Evolutionary conservation across 2,113 vertebrate genomes (phyloP).

Genomic region (Nerophis lumbriciformis): DNA sequence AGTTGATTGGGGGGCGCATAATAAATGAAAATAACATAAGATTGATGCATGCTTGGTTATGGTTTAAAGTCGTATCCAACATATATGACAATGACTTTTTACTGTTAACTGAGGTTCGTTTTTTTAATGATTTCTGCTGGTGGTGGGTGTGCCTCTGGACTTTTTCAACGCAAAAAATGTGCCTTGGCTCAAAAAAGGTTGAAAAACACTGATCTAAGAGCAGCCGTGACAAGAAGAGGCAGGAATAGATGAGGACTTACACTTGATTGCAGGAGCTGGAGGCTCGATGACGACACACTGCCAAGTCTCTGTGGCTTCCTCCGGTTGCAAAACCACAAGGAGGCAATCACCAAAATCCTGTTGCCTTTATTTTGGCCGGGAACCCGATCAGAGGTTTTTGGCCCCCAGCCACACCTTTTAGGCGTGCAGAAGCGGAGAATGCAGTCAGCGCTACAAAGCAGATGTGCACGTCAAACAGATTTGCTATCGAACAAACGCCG

Average conservation of each 20-base stretch:
- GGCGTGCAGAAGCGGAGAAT: conserved; percentile 10
- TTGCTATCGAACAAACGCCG: conserved; percentile 26
- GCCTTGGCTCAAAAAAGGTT: no score
- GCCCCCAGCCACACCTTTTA: neutral
- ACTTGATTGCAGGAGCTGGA: neutral
- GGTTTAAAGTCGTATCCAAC: no score
- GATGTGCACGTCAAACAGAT: conserved; percentile 43
- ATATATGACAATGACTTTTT: no score
- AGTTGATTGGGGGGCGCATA: no score
- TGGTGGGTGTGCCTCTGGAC: no score
- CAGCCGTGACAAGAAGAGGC: neutral
- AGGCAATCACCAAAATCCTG: conserved; percentile 38
- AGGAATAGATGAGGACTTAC: neutral
- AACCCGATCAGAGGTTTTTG: conserved; percentile 6
- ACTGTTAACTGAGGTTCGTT: no score
- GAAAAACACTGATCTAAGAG: conserved; percentile 9
- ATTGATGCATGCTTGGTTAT: no score
- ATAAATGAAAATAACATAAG: no score
- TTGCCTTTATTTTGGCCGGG: conserved; percentile 1
- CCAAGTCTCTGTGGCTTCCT: conserved; percentile 24
- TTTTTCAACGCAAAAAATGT: no score
- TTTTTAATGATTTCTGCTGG: no score
- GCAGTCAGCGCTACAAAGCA: conserved; percentile 35
- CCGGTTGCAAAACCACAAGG: conserved; percentile 30
- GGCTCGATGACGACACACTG: conserved; percentile 24